Base-by-base conservation (phyloP, 1,140 invertebrate species). In the Campoletis sonorensis region DNA sequence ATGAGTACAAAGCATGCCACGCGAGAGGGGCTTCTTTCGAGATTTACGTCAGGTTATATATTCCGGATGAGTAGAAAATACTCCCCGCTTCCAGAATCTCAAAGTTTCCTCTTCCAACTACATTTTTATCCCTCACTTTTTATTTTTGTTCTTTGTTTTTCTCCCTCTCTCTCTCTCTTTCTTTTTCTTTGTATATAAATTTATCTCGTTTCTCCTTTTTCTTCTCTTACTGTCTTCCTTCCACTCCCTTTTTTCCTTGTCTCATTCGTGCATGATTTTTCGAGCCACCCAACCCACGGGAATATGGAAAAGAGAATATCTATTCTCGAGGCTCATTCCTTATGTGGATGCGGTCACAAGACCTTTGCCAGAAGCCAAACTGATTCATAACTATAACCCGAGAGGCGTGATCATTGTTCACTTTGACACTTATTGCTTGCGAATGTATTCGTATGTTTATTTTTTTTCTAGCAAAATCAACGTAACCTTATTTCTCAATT, bases 1-100 rank as follows among this genome's bases (percentile, higher is more conserved):
- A 70, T 37, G 67, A 70, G 27, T 70, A 70, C 67, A 70, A 33
- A 70, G 67, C 30, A 70, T 40, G 11, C 16, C 54, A 58, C 75
- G 70, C 76, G 30, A 68, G 77, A 64, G 27, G 18, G 8, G 54
- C 77, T 80, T 81, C 30, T 78, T 70, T 81, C 26, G 37, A 80
- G 80, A 84, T 81, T 82, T 80, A 81, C 64, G 77, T 84, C 80
- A 81, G 45, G 77, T 82, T 80, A 82, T 81, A 80, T 81, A 81
- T 83, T 79, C 61, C 51, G 49, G 49, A 23, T 49, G 79, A 81
- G 79, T 51, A 73, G 71, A 81, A 79, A 79, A 61, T 71, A 16
- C 45, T 61, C 79, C 23, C 37, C 67, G 15, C 15, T 51, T 4
- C 67, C 18, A 23, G 27, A 45, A 27, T 61, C 30, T 77, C 15